Base-by-base conservation (phyloP, 2,797 vertebrate species). In the Psittacula derbiana region DNA sequence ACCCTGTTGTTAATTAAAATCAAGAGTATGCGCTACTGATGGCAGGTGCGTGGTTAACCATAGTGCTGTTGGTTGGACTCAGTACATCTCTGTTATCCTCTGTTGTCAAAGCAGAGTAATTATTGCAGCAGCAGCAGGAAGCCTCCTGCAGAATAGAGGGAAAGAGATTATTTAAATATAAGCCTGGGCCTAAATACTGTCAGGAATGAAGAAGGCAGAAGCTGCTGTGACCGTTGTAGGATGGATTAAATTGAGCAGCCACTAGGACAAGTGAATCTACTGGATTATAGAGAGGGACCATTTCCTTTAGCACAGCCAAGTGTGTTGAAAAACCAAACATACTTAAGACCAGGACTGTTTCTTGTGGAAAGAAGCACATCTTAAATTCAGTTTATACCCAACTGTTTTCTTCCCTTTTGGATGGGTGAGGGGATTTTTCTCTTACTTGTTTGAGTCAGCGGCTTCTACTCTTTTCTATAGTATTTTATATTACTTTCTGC, bases 341-440 rank as follows among this genome's bases (percentile, higher is more conserved):
- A 16, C 47, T 53, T 31, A 23, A 46, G 40, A 71, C 33, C 33
- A 66, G 16, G 25, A 16, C 5, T 38, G 11, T 46, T 93, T 65
- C 28, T 58, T 57, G 11, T 47, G 67, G 67, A 60, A 65, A 92
- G 38, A 30, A 78, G 19, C n/a, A 38, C 55, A 24, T 36, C 46
- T 40, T 25, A 62, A 40, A 50, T 19, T n/a, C 25, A 64, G 40
- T 31, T 82, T 47, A 46, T 62, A 31, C 19, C 12, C 20, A 47
- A 3, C 3, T 69, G 17, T 28, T 79, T 30, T 50, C 17, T 76
- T 47, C 21, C 27, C 5, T 82, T 83, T 88, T 24, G 27, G 27
- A 3, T 20, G 60, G 11, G 4, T 31, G 20, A 25, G 9, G 13
- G 0, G 0, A 30, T 55, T 33, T 57, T 70, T 52, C 47, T 27